Percentiles rank a stretch among this genome's conserved stretches.
Conservation (phyloP, 92 coral and sea anemone species). For the Epizoanthus ramosus region DNA sequence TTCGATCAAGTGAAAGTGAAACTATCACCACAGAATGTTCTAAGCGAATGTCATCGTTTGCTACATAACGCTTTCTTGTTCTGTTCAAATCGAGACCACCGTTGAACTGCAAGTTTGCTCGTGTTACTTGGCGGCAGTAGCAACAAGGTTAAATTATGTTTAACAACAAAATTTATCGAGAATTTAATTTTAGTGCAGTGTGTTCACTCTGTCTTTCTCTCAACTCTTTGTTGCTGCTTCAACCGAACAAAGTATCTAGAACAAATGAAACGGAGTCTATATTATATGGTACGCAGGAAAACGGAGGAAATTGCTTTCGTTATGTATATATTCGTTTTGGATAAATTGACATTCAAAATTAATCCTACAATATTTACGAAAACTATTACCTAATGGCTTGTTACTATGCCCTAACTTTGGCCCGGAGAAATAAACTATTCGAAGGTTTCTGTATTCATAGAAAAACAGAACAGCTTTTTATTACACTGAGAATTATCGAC, state of each 20-base stretch:
- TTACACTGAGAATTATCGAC: background rate
- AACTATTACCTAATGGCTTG: background rate
- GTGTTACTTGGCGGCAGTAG: background rate
- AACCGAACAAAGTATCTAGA: background rate
- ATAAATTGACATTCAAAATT: background rate
- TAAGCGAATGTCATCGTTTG: too few species aligned
- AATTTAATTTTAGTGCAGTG: background rate
- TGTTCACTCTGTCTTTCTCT: background rate
- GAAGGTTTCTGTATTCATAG: background rate
- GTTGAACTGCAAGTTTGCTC: too few species aligned
- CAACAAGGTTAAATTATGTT: background rate
- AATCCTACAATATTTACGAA: constrained; percentile 6
- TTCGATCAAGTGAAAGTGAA: too few species aligned
- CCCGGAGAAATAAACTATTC: background rate
- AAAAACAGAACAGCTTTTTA: background rate
- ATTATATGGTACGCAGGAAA: background rate
- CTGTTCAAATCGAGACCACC: background rate
- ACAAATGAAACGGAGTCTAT: background rate
- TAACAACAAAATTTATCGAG: constrained; percentile 2
- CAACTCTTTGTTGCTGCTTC: background rate
- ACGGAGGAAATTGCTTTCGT: background rate
- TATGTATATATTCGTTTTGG: background rate
- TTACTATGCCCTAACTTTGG: background rate
- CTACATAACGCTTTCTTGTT: too few species aligned
- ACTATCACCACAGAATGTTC: too few species aligned